A percentile compares a stretch with the other conserved stretches of the same genome.
Evolutionary conservation across 2,888 invertebrate genomes (phyloP).

Genomic region (Drosophila merina): DNA sequence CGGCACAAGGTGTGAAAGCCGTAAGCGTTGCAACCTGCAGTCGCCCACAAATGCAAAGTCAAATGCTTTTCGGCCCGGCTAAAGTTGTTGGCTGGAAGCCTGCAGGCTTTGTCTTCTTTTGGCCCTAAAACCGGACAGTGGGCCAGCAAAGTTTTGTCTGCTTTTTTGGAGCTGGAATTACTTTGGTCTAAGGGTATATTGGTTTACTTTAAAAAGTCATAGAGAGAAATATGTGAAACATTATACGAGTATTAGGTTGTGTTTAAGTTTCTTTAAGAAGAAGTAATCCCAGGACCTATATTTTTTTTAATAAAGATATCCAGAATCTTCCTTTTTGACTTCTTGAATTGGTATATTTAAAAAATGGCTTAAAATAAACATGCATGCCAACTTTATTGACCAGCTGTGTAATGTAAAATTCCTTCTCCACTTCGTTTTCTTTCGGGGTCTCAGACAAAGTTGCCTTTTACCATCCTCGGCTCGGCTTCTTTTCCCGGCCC

Average conservation of each 20-base stretch:
- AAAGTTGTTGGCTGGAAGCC: constrained; percentile 35
- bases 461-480: constrained; percentile 38
- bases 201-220: not conserved
- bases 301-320: not conserved
- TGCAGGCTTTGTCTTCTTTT: constrained; percentile 26
- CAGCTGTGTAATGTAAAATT: constrained; percentile 36
- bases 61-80: constrained; percentile 57
- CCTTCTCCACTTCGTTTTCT: constrained; percentile 39
- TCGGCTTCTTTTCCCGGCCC: constrained; percentile 30
- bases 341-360: not conserved
- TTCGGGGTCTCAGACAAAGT: constrained; percentile 36
- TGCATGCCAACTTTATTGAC: constrained; percentile 34
- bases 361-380: constrained; percentile 1
- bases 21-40: constrained; percentile 46
- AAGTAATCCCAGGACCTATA: not conserved
- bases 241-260: no score
- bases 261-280: no score
- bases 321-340: not conserved
- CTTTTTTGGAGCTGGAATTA: not conserved
- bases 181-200: not conserved
- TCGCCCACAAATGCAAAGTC: constrained; percentile 57
- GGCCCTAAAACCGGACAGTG: constrained; percentile 27
- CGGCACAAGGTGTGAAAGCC: constrained; percentile 60
- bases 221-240: no score
- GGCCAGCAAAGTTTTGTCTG: constrained; percentile 9